Conservation (phyloP, 2,888 invertebrate species). For the Pyrgus malvae region DNA sequence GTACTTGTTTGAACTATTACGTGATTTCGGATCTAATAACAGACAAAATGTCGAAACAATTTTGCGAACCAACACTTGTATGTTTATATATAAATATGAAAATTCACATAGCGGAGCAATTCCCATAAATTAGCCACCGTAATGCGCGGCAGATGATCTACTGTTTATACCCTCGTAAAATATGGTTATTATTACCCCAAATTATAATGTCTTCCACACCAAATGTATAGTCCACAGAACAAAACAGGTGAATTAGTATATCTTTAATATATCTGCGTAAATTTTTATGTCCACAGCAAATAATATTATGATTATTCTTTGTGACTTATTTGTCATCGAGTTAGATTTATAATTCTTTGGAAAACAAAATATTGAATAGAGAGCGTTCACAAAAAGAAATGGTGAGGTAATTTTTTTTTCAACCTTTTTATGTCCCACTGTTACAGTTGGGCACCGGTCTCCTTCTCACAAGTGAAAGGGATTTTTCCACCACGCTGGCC, state of each 20-base stretch:
- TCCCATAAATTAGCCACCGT: constrained; percentile 40
- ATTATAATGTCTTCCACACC: constrained; percentile 47
- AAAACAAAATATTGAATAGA: too few species aligned
- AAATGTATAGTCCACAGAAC: constrained; percentile 29
- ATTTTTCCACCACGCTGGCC: too few species aligned
- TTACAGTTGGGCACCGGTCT: too few species aligned
- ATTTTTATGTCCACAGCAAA: too few species aligned
- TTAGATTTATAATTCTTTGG: neutral
- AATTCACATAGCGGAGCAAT: constrained; percentile 18
- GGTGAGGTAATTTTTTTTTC: too few species aligned
- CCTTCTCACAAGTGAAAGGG: too few species aligned
- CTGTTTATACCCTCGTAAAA: constrained; percentile 44
- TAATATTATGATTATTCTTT: too few species aligned
- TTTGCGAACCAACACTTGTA: neutral
- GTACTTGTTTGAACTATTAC: neutral
- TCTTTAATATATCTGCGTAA: neutral
- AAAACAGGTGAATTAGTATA: constrained; percentile 25
- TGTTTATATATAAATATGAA: constrained; percentile 17
- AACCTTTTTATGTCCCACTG: too few species aligned
- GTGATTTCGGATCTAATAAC: neutral
- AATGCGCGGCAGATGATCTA: constrained; percentile 48
- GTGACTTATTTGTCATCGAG: neutral
- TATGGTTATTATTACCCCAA: constrained; percentile 47
- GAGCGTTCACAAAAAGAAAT: too few species aligned
- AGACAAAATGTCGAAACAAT: neutral